phyloP scores from a whole-genome alignment of 1,140 invertebrate genomes.

The Drosophila elegans region DNA sequence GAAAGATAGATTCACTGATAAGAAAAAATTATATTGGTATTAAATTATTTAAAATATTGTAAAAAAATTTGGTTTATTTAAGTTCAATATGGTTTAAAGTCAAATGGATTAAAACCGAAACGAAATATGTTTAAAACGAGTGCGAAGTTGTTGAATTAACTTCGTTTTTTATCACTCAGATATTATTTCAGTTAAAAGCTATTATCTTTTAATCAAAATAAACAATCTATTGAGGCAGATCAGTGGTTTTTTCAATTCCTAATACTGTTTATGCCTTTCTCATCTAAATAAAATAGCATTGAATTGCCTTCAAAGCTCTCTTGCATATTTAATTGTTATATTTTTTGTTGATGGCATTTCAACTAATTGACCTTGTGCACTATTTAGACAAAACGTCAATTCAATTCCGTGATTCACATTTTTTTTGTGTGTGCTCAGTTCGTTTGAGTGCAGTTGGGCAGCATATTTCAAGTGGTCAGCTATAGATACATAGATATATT shows the following conservation, averaged over 20 bases:
- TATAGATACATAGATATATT: slow-evolving; percentile 8
- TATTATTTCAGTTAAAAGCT: not conserved
- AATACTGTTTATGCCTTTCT: no score
- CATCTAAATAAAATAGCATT: slow-evolving; percentile 18
- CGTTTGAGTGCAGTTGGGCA: slow-evolving; percentile 47
- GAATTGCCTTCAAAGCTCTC: slow-evolving; percentile 34
- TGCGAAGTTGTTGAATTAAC: no score
- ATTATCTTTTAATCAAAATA: not conserved
- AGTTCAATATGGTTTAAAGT: no score
- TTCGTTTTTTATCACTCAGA: no score
- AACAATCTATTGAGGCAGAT: slow-evolving; percentile 2
- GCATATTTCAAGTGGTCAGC: slow-evolving; percentile 31
- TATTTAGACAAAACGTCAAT: slow-evolving; percentile 66
- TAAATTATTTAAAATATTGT: no score
- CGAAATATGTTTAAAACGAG: no score
- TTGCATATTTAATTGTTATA: slow-evolving; percentile 57
- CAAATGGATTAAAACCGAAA: no score
- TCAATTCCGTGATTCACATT: slow-evolving; percentile 71
- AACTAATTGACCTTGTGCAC: slow-evolving; percentile 79
- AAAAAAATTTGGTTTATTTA: no score
- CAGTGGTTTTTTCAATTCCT: not conserved
- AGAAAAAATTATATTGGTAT: no score
- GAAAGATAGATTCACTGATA: no score
- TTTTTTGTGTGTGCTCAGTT: slow-evolving; percentile 16
- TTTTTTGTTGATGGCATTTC: slow-evolving; percentile 63